Percentiles rank a stretch among this genome's conserved stretches.
Conservation (phyloP, 2,113 vertebrate species). For the Macaca fascicularis region T2T-MFA8v1.1 NC_088387.1:107685501-107686000, state of each 20-base stretch:
- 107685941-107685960: no score
- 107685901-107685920: no score
- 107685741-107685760: not conserved
- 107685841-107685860: not conserved
- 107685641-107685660: not conserved
- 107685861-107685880: not conserved
- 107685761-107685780: not conserved
- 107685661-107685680: not conserved
- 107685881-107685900: not conserved
- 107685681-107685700: not conserved
- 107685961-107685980: no score
- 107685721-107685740: accelerated
- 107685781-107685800: no score
- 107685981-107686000: no score
- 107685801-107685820: not conserved
- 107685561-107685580: not conserved
- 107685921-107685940: no score
- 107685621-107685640: not conserved
- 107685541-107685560: not conserved
- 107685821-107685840: not conserved
- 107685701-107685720: not conserved
- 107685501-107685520: not conserved
- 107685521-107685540: not conserved
- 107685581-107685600: not conserved
- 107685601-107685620: not conserved